These are phyloP conservation scores for Pemphigus obesinymphae DNA, from an alignment of 1,140 invertebrate genomes.

Conservation along the genomic window DNA sequence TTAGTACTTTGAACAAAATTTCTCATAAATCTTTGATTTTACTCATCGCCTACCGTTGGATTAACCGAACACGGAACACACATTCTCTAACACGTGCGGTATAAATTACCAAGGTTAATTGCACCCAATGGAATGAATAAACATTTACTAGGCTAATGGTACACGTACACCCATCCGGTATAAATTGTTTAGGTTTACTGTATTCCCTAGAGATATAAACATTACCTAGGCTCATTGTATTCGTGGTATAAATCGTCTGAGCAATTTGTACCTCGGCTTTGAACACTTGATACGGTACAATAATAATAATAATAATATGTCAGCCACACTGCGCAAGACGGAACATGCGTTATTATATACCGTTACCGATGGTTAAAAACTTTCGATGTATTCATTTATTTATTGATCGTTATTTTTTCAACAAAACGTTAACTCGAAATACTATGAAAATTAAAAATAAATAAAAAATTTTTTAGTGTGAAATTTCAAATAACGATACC, in stretches of 20 bases:
- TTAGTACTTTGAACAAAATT: neutral
- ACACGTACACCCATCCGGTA: neutral
- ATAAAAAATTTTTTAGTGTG: too few species aligned
- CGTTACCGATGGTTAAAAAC: neutral
- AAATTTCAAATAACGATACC: too few species aligned
- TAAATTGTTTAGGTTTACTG: conserved; percentile 11
- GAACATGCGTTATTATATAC: neutral
- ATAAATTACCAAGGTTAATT: conserved; percentile 4
- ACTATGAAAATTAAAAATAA: too few species aligned
- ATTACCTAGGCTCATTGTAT: neutral
- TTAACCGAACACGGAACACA: neutral
- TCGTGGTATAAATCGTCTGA: neutral
- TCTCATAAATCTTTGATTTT: neutral
- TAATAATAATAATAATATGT: neutral
- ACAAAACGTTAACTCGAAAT: too few species aligned
- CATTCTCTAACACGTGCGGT: neutral
- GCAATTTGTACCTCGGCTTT: neutral
- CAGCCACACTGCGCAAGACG: neutral
- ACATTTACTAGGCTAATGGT: neutral
- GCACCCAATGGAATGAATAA: neutral
- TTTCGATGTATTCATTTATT: neutral
- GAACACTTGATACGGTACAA: neutral
- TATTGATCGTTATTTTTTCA: neutral
- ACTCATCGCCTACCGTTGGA: neutral
- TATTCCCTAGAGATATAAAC: neutral